Evolutionary conservation across 2,113 vertebrate species (phyloP).

Genomic region (Odobenus rosmarus): DNA sequence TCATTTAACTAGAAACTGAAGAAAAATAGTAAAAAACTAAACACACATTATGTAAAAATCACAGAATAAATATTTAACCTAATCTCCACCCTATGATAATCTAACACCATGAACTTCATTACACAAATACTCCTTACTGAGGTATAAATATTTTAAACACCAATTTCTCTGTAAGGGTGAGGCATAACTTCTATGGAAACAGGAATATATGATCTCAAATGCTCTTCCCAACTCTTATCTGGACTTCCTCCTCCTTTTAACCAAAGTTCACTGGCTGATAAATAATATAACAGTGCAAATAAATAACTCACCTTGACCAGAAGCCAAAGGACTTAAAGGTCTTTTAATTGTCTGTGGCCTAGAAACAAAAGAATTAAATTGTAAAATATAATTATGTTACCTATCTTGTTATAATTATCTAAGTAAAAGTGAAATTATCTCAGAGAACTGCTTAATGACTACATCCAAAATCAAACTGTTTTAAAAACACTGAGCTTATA

Average conservation of each 20-base stretch:
- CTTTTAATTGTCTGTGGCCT: slow-evolving; percentile 93
- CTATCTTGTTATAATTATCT: not conserved
- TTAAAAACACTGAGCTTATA: slow-evolving; percentile 11
- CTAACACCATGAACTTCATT: slow-evolving; percentile 27
- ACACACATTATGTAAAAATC: not conserved
- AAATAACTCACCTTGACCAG: slow-evolving; percentile 87
- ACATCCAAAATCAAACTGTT: slow-evolving; percentile 43
- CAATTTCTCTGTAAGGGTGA: not conserved
- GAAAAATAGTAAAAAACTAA: slow-evolving; percentile 1
- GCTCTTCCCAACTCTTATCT: not conserved
- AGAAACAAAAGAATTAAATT: slow-evolving; percentile 67
- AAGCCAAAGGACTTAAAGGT: slow-evolving; percentile 88
- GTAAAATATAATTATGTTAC: slow-evolving; percentile 38
- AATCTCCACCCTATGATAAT: not conserved
- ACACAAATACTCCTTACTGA: slow-evolving; percentile 5
- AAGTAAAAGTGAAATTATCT: slow-evolving; percentile 21
- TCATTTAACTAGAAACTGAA: slow-evolving; percentile 16
- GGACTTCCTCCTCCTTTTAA: not conserved
- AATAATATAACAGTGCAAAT: slow-evolving; percentile 56
- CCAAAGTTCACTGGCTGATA: not conserved
- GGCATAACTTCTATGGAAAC: not conserved
- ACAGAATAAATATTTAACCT: not conserved
- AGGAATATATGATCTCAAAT: not conserved
- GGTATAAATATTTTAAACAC: not conserved
- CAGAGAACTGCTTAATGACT: slow-evolving; percentile 24